phyloP scores from a whole-genome alignment of 1,140 invertebrate species.

The Meteorus sp. region DNA sequence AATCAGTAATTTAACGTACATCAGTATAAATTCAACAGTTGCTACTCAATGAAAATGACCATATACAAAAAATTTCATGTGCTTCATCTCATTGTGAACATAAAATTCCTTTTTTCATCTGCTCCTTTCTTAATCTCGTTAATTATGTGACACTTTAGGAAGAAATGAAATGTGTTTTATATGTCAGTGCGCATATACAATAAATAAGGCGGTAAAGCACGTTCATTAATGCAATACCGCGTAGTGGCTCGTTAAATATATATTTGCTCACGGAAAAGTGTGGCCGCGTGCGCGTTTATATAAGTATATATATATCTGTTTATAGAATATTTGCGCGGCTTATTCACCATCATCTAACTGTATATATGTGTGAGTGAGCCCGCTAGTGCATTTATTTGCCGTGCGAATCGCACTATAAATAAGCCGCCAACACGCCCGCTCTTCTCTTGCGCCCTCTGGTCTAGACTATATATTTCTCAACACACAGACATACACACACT shows the following conservation, averaged over 20 bases:
- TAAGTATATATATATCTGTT: too few relatives aligned
- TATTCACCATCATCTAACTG: too few relatives aligned
- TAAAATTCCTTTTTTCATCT: too few relatives aligned
- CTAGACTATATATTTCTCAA: slow-evolving; percentile 2
- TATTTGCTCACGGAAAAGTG: neutral
- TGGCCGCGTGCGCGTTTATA: neutral
- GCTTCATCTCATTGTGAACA: too few relatives aligned
- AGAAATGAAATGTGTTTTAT: neutral
- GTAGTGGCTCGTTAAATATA: slow-evolving; percentile 17
- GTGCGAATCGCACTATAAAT: slow-evolving; percentile 15
- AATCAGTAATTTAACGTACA: too few relatives aligned
- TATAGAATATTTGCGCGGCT: too few relatives aligned
- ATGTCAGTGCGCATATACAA: slow-evolving; percentile 1
- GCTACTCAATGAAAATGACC: too few relatives aligned
- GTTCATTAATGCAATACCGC: slow-evolving; percentile 19
- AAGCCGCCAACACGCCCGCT: neutral
- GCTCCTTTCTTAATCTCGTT: neutral
- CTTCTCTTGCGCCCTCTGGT: neutral
- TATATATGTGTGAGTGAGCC: neutral
- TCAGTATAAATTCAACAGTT: too few relatives aligned
- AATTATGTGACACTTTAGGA: neutral
- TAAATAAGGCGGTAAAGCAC: slow-evolving; percentile 14
- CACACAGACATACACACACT: too few relatives aligned
- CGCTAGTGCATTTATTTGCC: neutral
- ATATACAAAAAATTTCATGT: too few relatives aligned